A percentile compares a stretch with the other conserved stretches of the same genome.
Evolutionary conservation across 2,888 invertebrate genomes (phyloP).

Genomic region (Danaus chrysippus): DNA sequence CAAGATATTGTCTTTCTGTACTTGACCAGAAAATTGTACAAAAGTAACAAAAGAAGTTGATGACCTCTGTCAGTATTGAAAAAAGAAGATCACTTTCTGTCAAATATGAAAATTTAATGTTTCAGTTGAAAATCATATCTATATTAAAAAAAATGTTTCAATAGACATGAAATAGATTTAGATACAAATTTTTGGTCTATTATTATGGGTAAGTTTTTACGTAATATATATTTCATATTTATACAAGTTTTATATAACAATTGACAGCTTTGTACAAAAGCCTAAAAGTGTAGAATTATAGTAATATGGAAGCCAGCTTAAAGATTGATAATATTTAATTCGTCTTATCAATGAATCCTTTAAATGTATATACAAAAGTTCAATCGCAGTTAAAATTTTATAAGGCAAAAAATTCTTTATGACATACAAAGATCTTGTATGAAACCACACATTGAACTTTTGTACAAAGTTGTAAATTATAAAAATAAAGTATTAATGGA

Average conservation of each 20-base stretch:
- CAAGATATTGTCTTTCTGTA: constrained; percentile 13
- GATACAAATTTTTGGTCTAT: constrained; percentile 22
- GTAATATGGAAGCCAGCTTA: constrained; percentile 52
- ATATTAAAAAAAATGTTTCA: constrained; percentile 35
- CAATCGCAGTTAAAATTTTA: constrained; percentile 41
- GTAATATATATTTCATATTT: constrained; percentile 1
- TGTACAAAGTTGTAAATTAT: constrained; percentile 64
- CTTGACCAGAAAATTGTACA: constrained; percentile 20
- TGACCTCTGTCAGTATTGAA: constrained; percentile 55
- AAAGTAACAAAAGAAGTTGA: constrained; percentile 29
- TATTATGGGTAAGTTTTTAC: constrained; percentile 62
- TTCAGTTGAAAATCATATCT: constrained; percentile 42
- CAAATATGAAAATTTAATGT: constrained; percentile 52
- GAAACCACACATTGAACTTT: constrained; percentile 60
- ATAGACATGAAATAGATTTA: constrained; percentile 29
- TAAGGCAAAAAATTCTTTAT: constrained; percentile 18
- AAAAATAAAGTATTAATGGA: neutral
- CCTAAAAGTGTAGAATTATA: constrained; percentile 38
- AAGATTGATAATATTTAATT: constrained; percentile 40
- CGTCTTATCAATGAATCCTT: constrained; percentile 43
- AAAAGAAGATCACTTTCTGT: constrained; percentile 56
- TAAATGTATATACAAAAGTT: constrained; percentile 55
- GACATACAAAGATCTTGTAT: constrained; percentile 28
- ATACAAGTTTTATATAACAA: constrained; percentile 33
- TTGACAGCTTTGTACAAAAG: constrained; percentile 71